phyloP scores from a whole-genome alignment of 2,888 invertebrate genomes.

The Apamea epomidion region DNA sequence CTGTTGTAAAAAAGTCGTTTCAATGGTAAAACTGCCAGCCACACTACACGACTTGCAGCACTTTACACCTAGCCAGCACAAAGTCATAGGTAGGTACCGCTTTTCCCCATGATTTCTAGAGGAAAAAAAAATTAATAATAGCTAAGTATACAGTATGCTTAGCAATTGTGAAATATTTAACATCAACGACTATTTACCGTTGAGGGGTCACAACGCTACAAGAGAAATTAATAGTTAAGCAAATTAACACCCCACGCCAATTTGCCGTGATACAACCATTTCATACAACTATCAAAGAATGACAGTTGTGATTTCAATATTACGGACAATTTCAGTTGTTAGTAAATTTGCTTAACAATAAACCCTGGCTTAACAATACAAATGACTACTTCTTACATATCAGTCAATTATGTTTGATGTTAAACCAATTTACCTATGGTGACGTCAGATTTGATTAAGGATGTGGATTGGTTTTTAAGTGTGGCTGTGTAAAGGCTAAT shows the following conservation, averaged over 20 bases:
- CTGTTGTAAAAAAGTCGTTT: not conserved
- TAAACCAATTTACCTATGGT: constrained; percentile 9
- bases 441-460: too few species aligned
- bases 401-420: not conserved
- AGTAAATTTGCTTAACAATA: not conserved
- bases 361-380: not conserved
- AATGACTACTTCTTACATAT: not conserved
- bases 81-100: not conserved
- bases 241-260: not conserved
- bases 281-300: not conserved
- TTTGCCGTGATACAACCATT: not conserved
- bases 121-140: not conserved
- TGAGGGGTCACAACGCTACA: too few species aligned
- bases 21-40: not conserved
- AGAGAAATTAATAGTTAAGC: not conserved
- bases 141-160: too few species aligned
- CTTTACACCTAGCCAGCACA: not conserved
- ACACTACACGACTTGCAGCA: not conserved
- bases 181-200: too few species aligned
- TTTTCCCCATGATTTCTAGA: not conserved
- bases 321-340: not conserved
- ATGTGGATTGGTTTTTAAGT: too few species aligned
- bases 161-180: too few species aligned
- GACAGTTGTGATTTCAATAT: not conserved
- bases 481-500: too few species aligned